Conservation (phyloP, 2,888 invertebrate genomes). For the Podabrus alpinus region DNA sequence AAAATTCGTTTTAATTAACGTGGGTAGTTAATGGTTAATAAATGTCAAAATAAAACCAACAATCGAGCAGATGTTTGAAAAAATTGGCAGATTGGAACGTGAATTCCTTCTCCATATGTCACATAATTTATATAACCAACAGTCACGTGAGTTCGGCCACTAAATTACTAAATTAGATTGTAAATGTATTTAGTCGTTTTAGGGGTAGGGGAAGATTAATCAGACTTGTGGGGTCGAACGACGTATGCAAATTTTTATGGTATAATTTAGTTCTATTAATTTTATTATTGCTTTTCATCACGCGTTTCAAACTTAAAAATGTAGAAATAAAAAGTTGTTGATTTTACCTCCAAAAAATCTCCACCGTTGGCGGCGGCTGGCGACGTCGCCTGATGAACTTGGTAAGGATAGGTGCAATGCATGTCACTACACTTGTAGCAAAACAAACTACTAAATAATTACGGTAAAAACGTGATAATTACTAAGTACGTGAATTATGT, state of each 20-base stretch:
- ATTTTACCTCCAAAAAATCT: slow-evolving; percentile 52
- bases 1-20: not conserved
- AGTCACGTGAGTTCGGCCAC: slow-evolving; percentile 30
- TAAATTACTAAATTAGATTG: slow-evolving; percentile 31
- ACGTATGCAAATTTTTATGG: slow-evolving; percentile 33
- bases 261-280: slow-evolving; percentile 22
- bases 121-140: slow-evolving; percentile 15
- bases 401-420: slow-evolving; percentile 53
- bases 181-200: slow-evolving; percentile 26
- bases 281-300: slow-evolving; percentile 26
- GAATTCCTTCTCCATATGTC: slow-evolving; percentile 26
- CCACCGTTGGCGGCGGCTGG: slow-evolving; percentile 50
- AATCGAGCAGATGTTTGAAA: slow-evolving; percentile 26
- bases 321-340: not conserved
- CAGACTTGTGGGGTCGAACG: slow-evolving; percentile 16
- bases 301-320: slow-evolving; percentile 13
- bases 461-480: slow-evolving; percentile 13
- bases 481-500: slow-evolving; percentile 6
- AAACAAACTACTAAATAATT: slow-evolving; percentile 26
- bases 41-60: slow-evolving; percentile 31
- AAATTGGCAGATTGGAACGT: slow-evolving; percentile 29
- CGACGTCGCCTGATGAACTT: slow-evolving; percentile 49
- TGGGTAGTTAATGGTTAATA: slow-evolving; percentile 30
- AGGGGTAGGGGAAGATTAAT: slow-evolving; percentile 22
- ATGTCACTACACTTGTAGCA: slow-evolving; percentile 37